Percentiles rank a stretch among this genome's conserved stretches.
phyloP scores from a whole-genome alignment of 2,113 vertebrate species.

The human region GRCh38 chr2:123411501-123412000 shows the following conservation, averaged over 20 bases:
- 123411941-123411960: not conserved
- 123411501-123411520: not conserved
- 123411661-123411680: not conserved
- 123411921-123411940: not conserved
- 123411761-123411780: no score
- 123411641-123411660: not conserved
- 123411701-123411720: no score
- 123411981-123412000: not conserved
- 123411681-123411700: not conserved
- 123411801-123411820: not conserved
- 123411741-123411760: no score
- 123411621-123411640: not conserved
- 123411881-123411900: not conserved
- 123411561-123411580: not conserved
- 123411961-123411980: not conserved
- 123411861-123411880: not conserved
- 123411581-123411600: not conserved
- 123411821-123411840: not conserved
- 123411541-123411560: not conserved
- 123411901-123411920: not conserved
- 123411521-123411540: not conserved
- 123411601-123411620: not conserved
- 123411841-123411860: not conserved
- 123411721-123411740: no score
- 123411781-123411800: no score